Percentiles rank a stretch among this genome's conserved stretches.
phyloP scores from a whole-genome alignment of 2,113 vertebrate species.

The Petaurus breviceps region DNA sequence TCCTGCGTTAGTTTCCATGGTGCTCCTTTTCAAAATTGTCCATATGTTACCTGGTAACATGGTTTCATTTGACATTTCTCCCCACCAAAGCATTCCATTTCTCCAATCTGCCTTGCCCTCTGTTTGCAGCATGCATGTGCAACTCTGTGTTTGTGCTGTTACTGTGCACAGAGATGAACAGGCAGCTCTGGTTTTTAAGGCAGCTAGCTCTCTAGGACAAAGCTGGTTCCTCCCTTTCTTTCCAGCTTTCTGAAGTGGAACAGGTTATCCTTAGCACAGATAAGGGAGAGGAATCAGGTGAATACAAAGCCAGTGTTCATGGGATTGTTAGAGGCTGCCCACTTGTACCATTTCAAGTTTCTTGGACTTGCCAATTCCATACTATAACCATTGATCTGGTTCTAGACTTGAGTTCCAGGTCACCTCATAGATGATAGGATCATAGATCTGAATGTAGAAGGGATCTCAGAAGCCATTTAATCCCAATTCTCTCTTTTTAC shows the following conservation, averaged over 20 bases:
- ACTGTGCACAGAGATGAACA: not conserved
- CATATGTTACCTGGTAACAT: not conserved
- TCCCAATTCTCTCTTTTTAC: not conserved
- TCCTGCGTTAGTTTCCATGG: not conserved
- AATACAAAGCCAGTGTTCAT: not conserved
- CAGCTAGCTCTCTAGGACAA: not conserved
- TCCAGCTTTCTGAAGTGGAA: not conserved
- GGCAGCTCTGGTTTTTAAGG: not conserved
- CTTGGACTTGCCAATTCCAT: not conserved
- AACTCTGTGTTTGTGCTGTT: not conserved
- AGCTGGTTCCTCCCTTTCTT: not conserved
- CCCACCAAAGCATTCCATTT: not conserved
- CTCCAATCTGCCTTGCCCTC: not conserved
- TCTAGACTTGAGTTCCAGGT: not conserved
- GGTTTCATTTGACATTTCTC: not conserved
- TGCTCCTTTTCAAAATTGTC: not conserved
- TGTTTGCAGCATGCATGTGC: not conserved
- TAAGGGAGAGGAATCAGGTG: not conserved
- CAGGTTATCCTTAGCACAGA: too few relatives aligned
- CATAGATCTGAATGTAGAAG: not conserved
- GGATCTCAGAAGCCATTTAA: not conserved
- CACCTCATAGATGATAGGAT: not conserved
- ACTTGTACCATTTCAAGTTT: not conserved
- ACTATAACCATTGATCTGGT: not conserved
- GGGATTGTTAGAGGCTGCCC: not conserved